These are phyloP conservation scores for Muscidifurax raptorellus DNA, from an alignment of 1,140 invertebrate genomes.

Conservation along the genomic window DNA sequence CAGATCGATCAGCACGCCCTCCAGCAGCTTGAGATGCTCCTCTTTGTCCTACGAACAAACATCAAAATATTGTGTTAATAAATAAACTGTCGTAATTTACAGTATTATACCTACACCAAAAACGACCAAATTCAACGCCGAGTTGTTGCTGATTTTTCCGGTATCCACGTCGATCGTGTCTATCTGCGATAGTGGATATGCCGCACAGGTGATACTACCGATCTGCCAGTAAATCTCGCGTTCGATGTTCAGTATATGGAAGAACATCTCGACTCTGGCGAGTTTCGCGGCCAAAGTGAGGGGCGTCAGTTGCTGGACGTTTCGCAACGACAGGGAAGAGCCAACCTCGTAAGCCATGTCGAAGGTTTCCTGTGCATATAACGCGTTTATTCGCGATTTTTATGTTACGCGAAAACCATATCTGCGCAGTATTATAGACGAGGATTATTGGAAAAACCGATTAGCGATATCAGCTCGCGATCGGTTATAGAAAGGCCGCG, in stretches of 20 bases:
- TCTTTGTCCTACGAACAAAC: conserved; percentile 86
- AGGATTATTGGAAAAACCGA: too few species aligned
- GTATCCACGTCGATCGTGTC: conserved; percentile 96
- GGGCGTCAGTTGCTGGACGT: conserved; percentile 92
- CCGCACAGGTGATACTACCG: conserved; percentile 95
- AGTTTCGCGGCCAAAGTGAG: conserved; percentile 95
- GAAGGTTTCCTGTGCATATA: conserved; percentile 85
- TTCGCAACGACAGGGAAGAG: conserved; percentile 88
- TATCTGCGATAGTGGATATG: conserved; percentile 96
- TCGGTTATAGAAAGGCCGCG: not conserved
- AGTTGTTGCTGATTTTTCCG: conserved; percentile 94
- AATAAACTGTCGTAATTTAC: too few species aligned
- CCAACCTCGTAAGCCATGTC: conserved; percentile 96
- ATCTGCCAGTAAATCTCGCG: conserved; percentile 98
- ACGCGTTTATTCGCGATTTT: conserved; percentile 28
- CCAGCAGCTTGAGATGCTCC: conserved; percentile 96
- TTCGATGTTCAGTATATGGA: conserved; percentile 96
- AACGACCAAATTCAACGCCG: conserved; percentile 97
- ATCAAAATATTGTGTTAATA: too few species aligned
- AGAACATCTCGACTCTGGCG: conserved; percentile 95
- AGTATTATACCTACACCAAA: conserved; percentile 93
- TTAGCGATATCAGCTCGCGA: not conserved
- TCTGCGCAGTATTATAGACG: too few species aligned
- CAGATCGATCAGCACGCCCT: conserved; percentile 95
- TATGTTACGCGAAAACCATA: not conserved